Percentiles rank a stretch among this genome's conserved stretches.
Evolutionary conservation across 1,140 invertebrate genomes (phyloP).

Genomic region (Nomia melanderi): DNA sequence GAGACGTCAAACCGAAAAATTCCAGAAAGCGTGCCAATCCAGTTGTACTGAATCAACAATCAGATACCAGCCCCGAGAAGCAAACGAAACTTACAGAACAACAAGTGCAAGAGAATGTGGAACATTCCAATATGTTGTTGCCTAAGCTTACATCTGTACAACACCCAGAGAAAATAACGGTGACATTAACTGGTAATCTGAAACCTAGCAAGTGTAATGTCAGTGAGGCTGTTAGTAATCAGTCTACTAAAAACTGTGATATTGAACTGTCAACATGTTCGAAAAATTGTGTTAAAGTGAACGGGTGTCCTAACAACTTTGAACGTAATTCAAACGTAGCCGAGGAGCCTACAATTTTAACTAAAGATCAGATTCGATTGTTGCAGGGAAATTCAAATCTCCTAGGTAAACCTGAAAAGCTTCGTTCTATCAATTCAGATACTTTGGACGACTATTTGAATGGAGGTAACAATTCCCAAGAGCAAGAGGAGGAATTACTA

Average conservation of each 20-base stretch:
- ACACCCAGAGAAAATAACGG: constrained; percentile 66
- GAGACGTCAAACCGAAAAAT: constrained; percentile 70
- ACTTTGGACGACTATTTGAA: constrained; percentile 89
- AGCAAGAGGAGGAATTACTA: constrained; percentile 89
- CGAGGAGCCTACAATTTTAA: constrained; percentile 53
- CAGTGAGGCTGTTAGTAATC: constrained; percentile 55
- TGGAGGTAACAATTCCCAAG: constrained; percentile 88
- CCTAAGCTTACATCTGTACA: constrained; percentile 58
- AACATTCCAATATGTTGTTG: constrained; percentile 59
- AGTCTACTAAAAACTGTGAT: constrained; percentile 73
- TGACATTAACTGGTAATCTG: constrained; percentile 68
- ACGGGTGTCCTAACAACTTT: constrained; percentile 59
- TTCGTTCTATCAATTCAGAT: constrained; percentile 88
- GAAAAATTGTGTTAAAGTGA: constrained; percentile 67
- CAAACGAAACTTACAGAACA: constrained; percentile 70
- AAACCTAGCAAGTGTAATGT: constrained; percentile 64
- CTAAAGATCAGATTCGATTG: constrained; percentile 68
- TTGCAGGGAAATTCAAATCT: constrained; percentile 66
- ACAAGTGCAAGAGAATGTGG: constrained; percentile 44
- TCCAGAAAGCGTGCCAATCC: constrained; percentile 75
- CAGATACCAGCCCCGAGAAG: constrained; percentile 77
- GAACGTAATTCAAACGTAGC: constrained; percentile 45
- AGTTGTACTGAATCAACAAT: constrained; percentile 58
- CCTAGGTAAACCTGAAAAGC: constrained; percentile 67
- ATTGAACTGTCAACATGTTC: constrained; percentile 62